phyloP scores from a whole-genome alignment of 2,113 vertebrate genomes.

The Hirundichthys speculiger region DNA sequence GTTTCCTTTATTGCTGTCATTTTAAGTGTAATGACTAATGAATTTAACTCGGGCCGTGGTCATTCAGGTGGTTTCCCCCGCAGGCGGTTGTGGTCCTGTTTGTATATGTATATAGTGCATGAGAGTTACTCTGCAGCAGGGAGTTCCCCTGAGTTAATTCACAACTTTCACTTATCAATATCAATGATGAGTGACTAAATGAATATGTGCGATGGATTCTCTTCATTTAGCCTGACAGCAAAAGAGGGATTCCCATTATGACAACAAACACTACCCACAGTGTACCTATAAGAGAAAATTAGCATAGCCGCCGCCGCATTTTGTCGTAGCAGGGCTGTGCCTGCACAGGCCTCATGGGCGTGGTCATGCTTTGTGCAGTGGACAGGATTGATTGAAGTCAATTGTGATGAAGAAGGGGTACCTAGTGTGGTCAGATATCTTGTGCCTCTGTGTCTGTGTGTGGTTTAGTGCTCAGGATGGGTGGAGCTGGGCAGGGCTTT shows the following conservation, averaged over 20 bases:
- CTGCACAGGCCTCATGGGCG: conserved; percentile 6
- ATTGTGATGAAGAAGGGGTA: conserved; percentile 42
- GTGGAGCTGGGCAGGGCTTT: conserved; percentile 53
- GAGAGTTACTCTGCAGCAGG: conserved; percentile 9
- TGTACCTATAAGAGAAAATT: neutral
- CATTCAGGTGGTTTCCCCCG: conserved; percentile 46
- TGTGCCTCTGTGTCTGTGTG: conserved; percentile 6
- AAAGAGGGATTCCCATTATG: conserved; percentile 16
- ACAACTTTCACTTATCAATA: conserved; percentile 53
- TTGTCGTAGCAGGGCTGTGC: neutral
- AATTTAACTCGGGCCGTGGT: conserved; percentile 16
- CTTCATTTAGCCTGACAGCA: neutral
- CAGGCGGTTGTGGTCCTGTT: conserved; percentile 52
- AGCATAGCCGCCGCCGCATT: neutral
- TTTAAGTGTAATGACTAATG: conserved; percentile 28
- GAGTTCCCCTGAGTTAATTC: conserved; percentile 39
- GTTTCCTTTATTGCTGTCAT: conserved; percentile 17
- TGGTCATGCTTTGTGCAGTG: conserved; percentile 23
- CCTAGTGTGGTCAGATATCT: conserved; percentile 41
- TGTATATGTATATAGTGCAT: conserved; percentile 31
- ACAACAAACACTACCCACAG: conserved; percentile 18
- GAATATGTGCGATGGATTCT: conserved; percentile 7
- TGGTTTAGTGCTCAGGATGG: conserved; percentile 59
- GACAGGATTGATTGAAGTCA: conserved; percentile 30
- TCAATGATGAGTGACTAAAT: conserved; percentile 12